Evolutionary conservation across 2,888 invertebrate species (phyloP).

Genomic region (Uloborus plumipes): DNA sequence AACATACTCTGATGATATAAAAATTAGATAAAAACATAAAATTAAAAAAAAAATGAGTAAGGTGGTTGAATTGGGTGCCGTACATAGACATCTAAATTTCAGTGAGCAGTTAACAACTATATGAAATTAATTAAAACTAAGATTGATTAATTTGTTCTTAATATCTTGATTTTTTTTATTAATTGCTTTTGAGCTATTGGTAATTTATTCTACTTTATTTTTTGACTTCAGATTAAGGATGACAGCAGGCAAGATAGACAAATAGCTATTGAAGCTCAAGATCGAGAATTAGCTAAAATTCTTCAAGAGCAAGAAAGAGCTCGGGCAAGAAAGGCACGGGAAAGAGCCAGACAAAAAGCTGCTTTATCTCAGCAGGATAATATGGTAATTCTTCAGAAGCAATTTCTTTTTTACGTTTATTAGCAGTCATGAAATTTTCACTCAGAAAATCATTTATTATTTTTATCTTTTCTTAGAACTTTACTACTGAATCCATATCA

Average conservation of each 20-base stretch:
- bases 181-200: no score
- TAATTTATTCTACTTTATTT: no score
- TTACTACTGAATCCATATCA: no score
- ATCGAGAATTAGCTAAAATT: slow-evolving; percentile 82
- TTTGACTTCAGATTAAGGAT: not conserved
- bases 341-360: slow-evolving; percentile 75
- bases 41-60: no score
- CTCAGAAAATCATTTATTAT: not conserved
- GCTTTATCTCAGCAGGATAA: slow-evolving; percentile 66
- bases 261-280: slow-evolving; percentile 84
- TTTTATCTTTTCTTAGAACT: not conserved
- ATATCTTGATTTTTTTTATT: no score
- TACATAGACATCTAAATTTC: no score
- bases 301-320: slow-evolving; percentile 82
- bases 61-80: no score
- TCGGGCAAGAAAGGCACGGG: slow-evolving; percentile 80
- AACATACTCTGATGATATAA: no score
- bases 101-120: no score
- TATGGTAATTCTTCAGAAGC: not conserved
- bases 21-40: no score
- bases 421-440: not conserved
- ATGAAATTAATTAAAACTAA: no score
- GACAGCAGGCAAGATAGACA: slow-evolving; percentile 74
- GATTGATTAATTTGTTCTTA: no score
- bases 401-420: not conserved